These are phyloP conservation scores for Psilopsiagon aymara DNA, from an alignment of 2,113 vertebrate species.

Conservation along the genomic window DNA sequence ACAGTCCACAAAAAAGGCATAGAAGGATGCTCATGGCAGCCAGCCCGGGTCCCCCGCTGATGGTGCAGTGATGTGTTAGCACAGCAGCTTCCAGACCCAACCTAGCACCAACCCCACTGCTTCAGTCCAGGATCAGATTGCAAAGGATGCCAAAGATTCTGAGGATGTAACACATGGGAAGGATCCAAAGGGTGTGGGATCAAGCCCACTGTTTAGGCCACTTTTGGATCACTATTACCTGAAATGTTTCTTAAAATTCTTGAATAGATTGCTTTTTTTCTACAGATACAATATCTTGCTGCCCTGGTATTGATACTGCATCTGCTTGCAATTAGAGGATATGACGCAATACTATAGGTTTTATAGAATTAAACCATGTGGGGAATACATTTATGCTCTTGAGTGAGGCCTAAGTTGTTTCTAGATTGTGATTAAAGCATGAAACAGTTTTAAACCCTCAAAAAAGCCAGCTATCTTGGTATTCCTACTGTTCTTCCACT, in stretches of 20 bases:
- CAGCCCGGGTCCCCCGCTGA: fast-evolving
- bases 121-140: background rate
- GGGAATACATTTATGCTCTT: slow-evolving; percentile 37
- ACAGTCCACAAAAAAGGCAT: background rate
- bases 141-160: background rate
- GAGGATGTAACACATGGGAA: background rate
- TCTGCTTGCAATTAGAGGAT: slow-evolving; percentile 53
- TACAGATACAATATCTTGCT: background rate
- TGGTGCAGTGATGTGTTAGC: fast-evolving
- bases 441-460: background rate
- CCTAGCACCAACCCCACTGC: fast-evolving
- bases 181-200: background rate
- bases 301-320: background rate
- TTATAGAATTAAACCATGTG: slow-evolving; percentile 48
- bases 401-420: slow-evolving; percentile 42
- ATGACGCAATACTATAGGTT: slow-evolving; percentile 28
- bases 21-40: background rate
- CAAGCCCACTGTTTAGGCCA: background rate
- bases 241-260: slow-evolving; percentile 34
- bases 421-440: background rate
- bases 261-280: background rate
- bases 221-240: background rate
- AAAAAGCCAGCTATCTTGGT: background rate
- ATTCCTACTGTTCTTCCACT: background rate
- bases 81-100: background rate